These are phyloP conservation scores for Cryptoprocta ferox DNA, from an alignment of 2,797 vertebrate genomes.

Conservation along the genomic window DNA sequence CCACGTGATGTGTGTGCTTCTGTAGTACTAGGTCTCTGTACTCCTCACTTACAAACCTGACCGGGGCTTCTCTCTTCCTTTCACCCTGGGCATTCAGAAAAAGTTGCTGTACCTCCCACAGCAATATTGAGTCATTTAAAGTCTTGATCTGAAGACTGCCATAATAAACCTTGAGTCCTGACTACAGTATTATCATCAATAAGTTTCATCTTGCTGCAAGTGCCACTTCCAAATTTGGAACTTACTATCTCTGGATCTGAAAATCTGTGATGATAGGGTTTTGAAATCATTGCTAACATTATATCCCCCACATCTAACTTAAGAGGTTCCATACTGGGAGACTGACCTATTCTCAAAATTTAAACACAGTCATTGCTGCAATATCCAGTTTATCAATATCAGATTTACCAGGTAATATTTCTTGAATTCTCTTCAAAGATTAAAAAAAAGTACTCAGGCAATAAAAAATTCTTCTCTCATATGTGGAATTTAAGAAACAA, in stretches of 20 bases:
- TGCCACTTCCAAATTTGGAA: conserved; percentile 97
- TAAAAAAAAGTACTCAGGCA: conserved; percentile 94
- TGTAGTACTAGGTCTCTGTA: conserved; percentile 94
- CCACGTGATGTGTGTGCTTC: conserved; percentile 97
- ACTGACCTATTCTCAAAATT: conserved; percentile 86
- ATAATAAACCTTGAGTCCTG: conserved; percentile 93
- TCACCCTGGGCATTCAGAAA: conserved; percentile 95
- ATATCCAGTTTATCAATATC: conserved; percentile 89
- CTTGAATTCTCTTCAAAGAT: conserved; percentile 95
- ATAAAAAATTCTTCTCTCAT: conserved; percentile 91
- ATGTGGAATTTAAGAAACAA: no score
- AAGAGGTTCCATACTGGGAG: conserved; percentile 84
- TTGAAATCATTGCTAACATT: conserved; percentile 91
- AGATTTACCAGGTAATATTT: conserved; percentile 88
- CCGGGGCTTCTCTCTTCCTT: conserved; percentile 94
- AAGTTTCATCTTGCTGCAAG: conserved; percentile 97
- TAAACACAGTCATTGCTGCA: conserved; percentile 90
- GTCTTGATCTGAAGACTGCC: conserved; percentile 97
- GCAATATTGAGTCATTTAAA: conserved; percentile 97
- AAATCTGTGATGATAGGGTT: conserved; percentile 91
- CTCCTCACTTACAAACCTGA: conserved; percentile 95
- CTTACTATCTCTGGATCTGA: conserved; percentile 93
- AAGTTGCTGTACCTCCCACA: conserved; percentile 93
- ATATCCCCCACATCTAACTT: conserved; percentile 92
- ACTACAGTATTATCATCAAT: conserved; percentile 95